Percentiles rank a stretch among this genome's conserved stretches.
Evolutionary conservation across 2,888 invertebrate genomes (phyloP).

Genomic region (Epirrhoe tristata): DNA sequence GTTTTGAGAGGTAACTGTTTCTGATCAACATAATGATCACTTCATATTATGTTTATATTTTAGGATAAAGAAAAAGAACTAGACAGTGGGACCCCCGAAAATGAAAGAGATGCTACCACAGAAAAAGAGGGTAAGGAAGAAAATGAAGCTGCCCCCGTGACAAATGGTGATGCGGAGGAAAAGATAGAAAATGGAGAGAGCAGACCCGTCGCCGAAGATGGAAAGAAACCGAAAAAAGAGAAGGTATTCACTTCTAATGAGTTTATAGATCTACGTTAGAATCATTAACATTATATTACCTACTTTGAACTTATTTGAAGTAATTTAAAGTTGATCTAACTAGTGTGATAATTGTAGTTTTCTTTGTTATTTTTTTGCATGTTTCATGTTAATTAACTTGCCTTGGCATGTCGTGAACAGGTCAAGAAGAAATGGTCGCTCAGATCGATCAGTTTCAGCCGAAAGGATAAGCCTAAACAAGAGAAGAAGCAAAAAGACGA

Average conservation of each 20-base stretch:
- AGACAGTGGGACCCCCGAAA: slow-evolving; percentile 85
- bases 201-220: slow-evolving; percentile 71
- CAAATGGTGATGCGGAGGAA: slow-evolving; percentile 77
- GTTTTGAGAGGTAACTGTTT: background rate
- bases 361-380: slow-evolving; percentile 49
- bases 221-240: slow-evolving; percentile 88
- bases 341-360: slow-evolving; percentile 14
- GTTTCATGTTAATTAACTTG: slow-evolving; percentile 58
- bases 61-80: slow-evolving; percentile 87
- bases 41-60: slow-evolving; percentile 38
- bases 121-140: slow-evolving; percentile 85
- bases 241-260: slow-evolving; percentile 68
- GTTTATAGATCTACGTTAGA: background rate
- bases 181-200: slow-evolving; percentile 74
- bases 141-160: slow-evolving; percentile 62
- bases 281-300: slow-evolving; percentile 5
- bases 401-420: slow-evolving; percentile 70
- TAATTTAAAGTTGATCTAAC: slow-evolving; percentile 10
- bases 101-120: slow-evolving; percentile 88
- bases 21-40: background rate
- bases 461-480: slow-evolving; percentile 94
- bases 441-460: slow-evolving; percentile 94
- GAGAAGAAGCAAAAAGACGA: slow-evolving; percentile 87
- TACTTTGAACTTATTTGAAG: background rate
- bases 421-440: slow-evolving; percentile 96